Percentiles rank a stretch among this genome's conserved stretches.
phyloP scores from a whole-genome alignment of 2,888 invertebrate genomes.

The Mythimna albipuncta region DNA sequence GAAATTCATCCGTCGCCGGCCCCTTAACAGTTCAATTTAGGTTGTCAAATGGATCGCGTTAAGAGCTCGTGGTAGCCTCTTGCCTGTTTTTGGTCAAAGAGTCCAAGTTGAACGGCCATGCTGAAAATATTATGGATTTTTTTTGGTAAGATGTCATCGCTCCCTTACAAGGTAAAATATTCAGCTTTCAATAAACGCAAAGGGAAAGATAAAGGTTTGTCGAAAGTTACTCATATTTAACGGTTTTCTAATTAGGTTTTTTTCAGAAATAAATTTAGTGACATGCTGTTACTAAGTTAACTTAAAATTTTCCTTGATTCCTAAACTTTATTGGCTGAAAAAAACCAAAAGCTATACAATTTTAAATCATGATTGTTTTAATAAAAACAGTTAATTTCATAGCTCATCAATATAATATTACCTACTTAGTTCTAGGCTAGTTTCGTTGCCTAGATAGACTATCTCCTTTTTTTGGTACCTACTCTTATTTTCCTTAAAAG shows the following conservation, averaged over 20 bases:
- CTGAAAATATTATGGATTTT: no score
- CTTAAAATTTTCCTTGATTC: neutral
- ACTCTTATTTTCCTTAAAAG: neutral
- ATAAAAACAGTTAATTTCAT: no score
- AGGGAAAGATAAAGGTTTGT: neutral
- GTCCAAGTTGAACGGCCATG: no score
- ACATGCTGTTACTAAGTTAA: neutral
- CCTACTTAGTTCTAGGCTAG: no score
- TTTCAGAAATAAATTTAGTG: neutral
- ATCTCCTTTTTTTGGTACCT: neutral
- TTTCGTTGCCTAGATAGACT: no score
- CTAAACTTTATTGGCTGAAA: neutral
- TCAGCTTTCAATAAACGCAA: neutral
- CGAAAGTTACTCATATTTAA: neutral
- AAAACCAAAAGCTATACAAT: neutral
- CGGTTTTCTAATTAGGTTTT: neutral
- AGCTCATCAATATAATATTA: no score
- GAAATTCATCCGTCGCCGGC: no score
- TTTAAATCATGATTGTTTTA: neutral
- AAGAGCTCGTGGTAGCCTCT: no score
- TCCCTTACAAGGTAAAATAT: neutral
- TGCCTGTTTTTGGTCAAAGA: no score
- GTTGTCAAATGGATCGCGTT: no score
- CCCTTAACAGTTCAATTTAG: no score
- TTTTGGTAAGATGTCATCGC: neutral